Base-by-base conservation (phyloP, 2,888 invertebrate genomes). In the Tricholauxania praeusta region DNA sequence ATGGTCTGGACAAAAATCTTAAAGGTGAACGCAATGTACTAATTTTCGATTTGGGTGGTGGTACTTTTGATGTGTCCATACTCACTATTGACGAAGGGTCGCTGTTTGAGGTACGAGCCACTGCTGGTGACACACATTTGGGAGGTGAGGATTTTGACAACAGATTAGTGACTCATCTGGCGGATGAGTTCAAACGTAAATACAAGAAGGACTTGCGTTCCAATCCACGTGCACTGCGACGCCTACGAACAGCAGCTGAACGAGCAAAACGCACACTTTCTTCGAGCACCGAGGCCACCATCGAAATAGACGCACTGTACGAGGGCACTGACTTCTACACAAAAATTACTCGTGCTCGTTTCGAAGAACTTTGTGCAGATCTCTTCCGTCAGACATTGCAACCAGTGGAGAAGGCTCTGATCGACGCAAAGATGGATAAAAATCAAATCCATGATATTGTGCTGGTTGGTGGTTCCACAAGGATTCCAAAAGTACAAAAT, bases 11-110 rank as follows among this genome's bases (percentile, higher is more conserved):
- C 89, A 95, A 95, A 83, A 94, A 94, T 87, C 92, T 93, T 69
- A 89, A 89, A 70, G 94, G 93, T 79, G 94, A 94, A 89, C 91
- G 94, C 55, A 94, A 95, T 83, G 94, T 95, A 73, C 89, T 95
- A 71, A 94, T 95, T 80, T 86, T 86, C 71, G 86, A 86, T 64
- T 75, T 86, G 79, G 86, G 86, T 72, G 97, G 98, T 84, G 97
- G 96, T 80, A 97, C 96, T 78, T 97, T 98, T 87, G 97, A 98
- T 89, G 97, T 97, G 48, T 97, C 97, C 74, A 94, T 98, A 82
- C 89, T 98, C 81, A 96, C 96, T 79, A 98, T 98, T 84, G 97
- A 97, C 88, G 97, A 97, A 86, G 93, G 97, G 87, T 85, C 86
- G 0, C 90, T 94, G 80, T 98, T 98, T 86, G 97, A 98, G 85